Evolutionary conservation across 23 tunicate species (phyloP).

Genomic region (Phallusia fumigata): DNA sequence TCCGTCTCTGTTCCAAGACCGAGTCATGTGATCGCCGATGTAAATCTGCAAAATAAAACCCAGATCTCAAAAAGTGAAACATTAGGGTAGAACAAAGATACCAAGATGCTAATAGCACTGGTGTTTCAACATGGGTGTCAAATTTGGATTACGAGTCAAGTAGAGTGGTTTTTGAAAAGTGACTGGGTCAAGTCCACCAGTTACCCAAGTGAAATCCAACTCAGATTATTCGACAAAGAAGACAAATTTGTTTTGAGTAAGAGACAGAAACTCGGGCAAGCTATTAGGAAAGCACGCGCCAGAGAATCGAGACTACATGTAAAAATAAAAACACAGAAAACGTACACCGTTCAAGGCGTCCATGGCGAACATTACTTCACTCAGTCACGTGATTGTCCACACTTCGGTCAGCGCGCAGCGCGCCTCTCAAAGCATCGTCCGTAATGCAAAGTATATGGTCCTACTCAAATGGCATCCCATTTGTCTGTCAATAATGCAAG

Average conservation of each 20-base stretch:
- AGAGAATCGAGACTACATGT: too few relatives aligned
- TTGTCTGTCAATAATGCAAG: background rate
- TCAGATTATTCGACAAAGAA: too few relatives aligned
- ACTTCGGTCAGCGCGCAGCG: background rate
- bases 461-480: background rate
- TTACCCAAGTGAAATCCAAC: too few relatives aligned
- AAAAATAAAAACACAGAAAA: background rate
- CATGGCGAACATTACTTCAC: background rate
- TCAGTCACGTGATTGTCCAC: background rate
- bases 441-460: background rate
- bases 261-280: too few relatives aligned
- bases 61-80: background rate
- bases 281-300: too few relatives aligned
- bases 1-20: constrained; percentile 71
- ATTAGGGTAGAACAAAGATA: background rate
- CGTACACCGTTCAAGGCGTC: background rate
- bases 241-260: too few relatives aligned
- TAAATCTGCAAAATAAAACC: constrained; percentile 49
- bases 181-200: too few relatives aligned
- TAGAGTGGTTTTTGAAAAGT: too few relatives aligned
- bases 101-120: too few relatives aligned
- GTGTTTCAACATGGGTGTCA: too few relatives aligned
- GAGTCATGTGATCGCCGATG: constrained; percentile 92
- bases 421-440: background rate
- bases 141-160: too few relatives aligned